phyloP scores from a whole-genome alignment of 2,797 vertebrate genomes.

The Mus caroli region DNA sequence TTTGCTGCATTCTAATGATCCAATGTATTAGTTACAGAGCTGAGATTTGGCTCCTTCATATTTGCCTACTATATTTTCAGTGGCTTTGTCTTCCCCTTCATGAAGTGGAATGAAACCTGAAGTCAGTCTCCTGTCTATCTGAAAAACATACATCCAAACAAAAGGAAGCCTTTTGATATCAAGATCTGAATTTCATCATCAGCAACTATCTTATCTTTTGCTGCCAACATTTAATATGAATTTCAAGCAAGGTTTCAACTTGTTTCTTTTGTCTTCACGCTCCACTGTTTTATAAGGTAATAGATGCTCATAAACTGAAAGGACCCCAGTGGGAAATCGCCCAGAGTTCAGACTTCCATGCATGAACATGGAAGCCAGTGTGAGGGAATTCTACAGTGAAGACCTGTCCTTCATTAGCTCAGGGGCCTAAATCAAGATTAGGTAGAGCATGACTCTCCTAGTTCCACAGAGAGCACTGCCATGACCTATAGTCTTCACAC shows the following conservation, averaged over 20 bases:
- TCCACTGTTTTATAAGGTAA: slow-evolving; percentile 32
- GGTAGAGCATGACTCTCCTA: slow-evolving; percentile 60
- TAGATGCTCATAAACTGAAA: neutral
- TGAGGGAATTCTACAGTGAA: neutral
- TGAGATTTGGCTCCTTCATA: neutral
- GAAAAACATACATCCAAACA: slow-evolving; percentile 24
- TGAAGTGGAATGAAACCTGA: slow-evolving; percentile 2
- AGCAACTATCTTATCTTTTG: neutral
- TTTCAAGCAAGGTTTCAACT: slow-evolving; percentile 48
- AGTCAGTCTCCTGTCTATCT: neutral
- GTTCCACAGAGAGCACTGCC: neutral
- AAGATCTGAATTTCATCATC: slow-evolving; percentile 22
- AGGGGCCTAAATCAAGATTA: slow-evolving; percentile 74
- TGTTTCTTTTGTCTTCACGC: slow-evolving; percentile 25
- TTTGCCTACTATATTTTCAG: neutral
- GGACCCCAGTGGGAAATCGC: slow-evolving; percentile 1
- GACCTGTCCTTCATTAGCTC: neutral
- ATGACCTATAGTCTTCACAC: slow-evolving; percentile 51
- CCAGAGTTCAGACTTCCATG: neutral
- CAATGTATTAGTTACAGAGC: neutral
- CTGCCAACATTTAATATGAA: slow-evolving; percentile 50
- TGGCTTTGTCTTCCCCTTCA: slow-evolving; percentile 29
- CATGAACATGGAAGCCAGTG: neutral
- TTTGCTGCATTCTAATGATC: slow-evolving; percentile 9
- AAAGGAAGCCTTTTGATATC: slow-evolving; percentile 29